Conservation (phyloP, 37 sponge, comb jelly and placozoan species). For the Diacarnus erythraeanus region DNA sequence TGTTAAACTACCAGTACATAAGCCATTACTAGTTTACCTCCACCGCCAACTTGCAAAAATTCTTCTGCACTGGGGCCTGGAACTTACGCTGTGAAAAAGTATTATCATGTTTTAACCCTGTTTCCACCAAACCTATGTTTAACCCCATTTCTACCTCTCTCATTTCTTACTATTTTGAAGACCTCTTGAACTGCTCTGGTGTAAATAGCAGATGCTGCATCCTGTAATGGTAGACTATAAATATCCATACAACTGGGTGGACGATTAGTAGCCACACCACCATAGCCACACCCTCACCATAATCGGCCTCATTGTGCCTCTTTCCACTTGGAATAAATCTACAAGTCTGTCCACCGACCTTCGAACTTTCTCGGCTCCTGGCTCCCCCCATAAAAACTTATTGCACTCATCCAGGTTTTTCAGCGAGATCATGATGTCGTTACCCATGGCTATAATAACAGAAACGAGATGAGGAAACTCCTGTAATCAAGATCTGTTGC, state of each 20-base stretch:
- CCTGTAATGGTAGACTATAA: conserved; percentile 12
- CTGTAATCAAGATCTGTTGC: background rate
- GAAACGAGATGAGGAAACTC: background rate
- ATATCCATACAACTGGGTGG: background rate
- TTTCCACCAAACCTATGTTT: too few species aligned
- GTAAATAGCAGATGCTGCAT: conserved; percentile 37
- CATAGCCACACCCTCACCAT: too few species aligned
- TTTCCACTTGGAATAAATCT: conserved; percentile 29
- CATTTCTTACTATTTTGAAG: conserved; percentile 29
- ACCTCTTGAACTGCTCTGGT: conserved; percentile 48
- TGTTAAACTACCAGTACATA: too few species aligned
- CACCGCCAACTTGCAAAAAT: conserved; percentile 48
- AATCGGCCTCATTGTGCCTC: conserved; percentile 28
- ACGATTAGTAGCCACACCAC: background rate
- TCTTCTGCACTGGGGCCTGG: conserved; percentile 28
- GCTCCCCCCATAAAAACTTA: conserved; percentile 63
- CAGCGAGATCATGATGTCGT: conserved; percentile 41
- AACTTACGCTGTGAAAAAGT: conserved; percentile 47
- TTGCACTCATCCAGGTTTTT: conserved; percentile 62
- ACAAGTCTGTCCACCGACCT: conserved; percentile 32
- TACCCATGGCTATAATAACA: conserved; percentile 19
- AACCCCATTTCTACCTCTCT: background rate
- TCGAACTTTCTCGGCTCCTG: conserved; percentile 41
- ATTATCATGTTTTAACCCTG: too few species aligned
- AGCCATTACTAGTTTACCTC: too few species aligned